Conservation (phyloP, 2,888 invertebrate species). For the Phania funesta region DNA sequence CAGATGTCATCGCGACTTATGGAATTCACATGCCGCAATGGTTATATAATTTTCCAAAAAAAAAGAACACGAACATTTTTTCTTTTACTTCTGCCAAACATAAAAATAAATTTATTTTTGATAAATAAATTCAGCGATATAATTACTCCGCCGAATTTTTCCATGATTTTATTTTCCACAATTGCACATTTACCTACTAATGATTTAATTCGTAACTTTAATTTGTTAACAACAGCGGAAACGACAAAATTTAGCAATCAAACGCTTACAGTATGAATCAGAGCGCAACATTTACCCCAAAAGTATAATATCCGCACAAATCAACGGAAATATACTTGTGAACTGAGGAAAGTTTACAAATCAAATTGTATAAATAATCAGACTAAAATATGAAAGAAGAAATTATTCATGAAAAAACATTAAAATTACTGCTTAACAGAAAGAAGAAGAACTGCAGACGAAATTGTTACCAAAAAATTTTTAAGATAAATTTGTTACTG, state of each 20-base stretch:
- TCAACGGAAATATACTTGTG: not conserved
- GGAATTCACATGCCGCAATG: no score
- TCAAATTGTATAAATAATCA: conserved; percentile 40
- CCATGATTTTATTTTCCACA: no score
- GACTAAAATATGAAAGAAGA: conserved; percentile 1
- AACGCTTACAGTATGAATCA: conserved; percentile 20
- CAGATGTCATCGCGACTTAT: no score
- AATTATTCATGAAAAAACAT: conserved; percentile 18
- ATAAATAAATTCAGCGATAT: no score
- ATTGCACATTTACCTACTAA: conserved; percentile 3
- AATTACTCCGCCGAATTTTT: no score
- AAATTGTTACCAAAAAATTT: conserved; percentile 7
- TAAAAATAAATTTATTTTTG: no score
- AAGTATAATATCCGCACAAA: no score
- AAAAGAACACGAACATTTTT: no score
- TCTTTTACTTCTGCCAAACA: no score
- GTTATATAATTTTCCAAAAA: no score
- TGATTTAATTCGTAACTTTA: conserved; percentile 2
- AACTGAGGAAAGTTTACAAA: conserved; percentile 14
- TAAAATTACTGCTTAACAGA: not conserved
- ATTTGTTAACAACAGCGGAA: conserved; percentile 47
- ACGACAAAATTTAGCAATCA: conserved; percentile 42
- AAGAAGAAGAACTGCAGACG: not conserved
- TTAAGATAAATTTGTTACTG: conserved; percentile 51
- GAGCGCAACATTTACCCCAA: no score